These are phyloP conservation scores for Aselliscus stoliczkanus DNA, from an alignment of 2,797 vertebrate species.

Conservation along the genomic window DNA sequence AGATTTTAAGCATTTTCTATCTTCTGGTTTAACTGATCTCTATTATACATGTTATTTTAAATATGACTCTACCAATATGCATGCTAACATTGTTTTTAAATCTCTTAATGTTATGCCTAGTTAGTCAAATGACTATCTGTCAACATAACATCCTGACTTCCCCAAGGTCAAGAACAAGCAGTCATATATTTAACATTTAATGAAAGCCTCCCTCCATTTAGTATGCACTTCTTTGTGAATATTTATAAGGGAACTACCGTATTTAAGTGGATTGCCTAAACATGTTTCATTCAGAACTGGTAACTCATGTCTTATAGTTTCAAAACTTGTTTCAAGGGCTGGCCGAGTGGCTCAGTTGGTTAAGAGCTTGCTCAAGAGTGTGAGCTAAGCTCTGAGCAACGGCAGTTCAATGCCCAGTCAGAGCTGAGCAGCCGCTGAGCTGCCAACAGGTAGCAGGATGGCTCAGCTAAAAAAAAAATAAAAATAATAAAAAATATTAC, in stretches of 20 bases:
- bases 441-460: too few species aligned
- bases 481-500: too few species aligned
- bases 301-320: background rate
- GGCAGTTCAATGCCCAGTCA: too few species aligned
- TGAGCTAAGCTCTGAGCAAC: too few species aligned
- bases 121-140: constrained; percentile 1
- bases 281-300: background rate
- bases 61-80: background rate
- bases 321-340: too few species aligned
- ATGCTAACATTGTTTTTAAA: background rate
- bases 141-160: background rate
- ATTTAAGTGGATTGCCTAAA: background rate
- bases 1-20: background rate
- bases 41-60: background rate
- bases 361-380: too few species aligned
- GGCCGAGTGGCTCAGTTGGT: too few species aligned
- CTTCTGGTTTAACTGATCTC: background rate
- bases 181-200: background rate
- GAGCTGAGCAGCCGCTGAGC: too few species aligned
- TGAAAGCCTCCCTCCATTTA: background rate
- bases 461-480: too few species aligned
- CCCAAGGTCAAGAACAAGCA: constrained; percentile 8
- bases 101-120: background rate
- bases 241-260: background rate
- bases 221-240: background rate